These are phyloP conservation scores for Synanthedon formicaeformis DNA, from an alignment of 2,888 invertebrate species.

Conservation along the genomic window DNA sequence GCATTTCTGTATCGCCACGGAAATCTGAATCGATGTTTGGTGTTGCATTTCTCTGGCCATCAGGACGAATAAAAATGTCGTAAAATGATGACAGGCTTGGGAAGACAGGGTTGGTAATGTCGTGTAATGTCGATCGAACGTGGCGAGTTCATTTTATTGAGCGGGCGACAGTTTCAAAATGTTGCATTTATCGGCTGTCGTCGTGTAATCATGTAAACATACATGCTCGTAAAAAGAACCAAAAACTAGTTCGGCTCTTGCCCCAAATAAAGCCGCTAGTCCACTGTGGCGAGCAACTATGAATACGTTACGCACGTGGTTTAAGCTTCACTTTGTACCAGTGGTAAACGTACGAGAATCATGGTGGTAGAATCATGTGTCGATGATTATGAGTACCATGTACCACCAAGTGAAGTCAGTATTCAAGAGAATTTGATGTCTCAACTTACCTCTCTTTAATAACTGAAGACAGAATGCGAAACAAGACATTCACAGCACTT, in stretches of 20 bases:
- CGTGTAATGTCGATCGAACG: conserved; percentile 34
- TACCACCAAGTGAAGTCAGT: conserved; percentile 34
- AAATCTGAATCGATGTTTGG: conserved; percentile 54
- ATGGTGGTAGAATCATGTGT: conserved; percentile 46
- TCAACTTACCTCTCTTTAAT: too few relatives aligned
- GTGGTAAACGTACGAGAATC: too few relatives aligned
- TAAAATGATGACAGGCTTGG: conserved; percentile 64
- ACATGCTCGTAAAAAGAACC: conserved; percentile 56
- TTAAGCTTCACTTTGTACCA: too few relatives aligned
- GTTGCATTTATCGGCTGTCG: conserved; percentile 62
- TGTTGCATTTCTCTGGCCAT: conserved; percentile 59
- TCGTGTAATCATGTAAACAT: conserved; percentile 54
- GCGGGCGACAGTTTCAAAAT: conserved; percentile 44
- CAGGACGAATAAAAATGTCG: conserved; percentile 64
- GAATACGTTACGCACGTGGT: too few relatives aligned
- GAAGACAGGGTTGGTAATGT: conserved; percentile 52
- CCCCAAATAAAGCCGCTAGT: conserved; percentile 8
- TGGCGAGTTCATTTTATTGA: conserved; percentile 40
- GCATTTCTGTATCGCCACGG: conserved; percentile 40
- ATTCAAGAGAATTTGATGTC: too few relatives aligned
- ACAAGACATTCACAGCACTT: too few relatives aligned
- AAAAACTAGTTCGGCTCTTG: conserved; percentile 33
- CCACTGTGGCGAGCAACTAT: too few relatives aligned
- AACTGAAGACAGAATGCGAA: too few relatives aligned
- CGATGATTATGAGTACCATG: conserved; percentile 47